A percentile compares a stretch with the other conserved stretches of the same genome.
Evolutionary conservation across 2,888 invertebrate genomes (phyloP).

Genomic region (Invenusta paracnida): DNA sequence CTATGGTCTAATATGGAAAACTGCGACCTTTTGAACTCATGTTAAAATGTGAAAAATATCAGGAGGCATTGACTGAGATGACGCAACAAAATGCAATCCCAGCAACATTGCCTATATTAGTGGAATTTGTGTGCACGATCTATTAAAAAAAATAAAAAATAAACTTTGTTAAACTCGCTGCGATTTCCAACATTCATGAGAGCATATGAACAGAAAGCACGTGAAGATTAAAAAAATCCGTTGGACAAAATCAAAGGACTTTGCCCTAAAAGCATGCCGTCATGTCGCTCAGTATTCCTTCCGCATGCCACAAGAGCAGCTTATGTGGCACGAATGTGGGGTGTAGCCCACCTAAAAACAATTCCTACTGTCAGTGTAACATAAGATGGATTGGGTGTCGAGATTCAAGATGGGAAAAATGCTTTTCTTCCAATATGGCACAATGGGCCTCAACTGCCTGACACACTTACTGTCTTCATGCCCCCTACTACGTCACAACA

Average conservation of each 20-base stretch:
- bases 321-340: neutral
- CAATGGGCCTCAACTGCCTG: conserved; percentile 12
- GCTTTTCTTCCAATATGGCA: conserved; percentile 6
- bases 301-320: conserved; percentile 1
- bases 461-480: neutral
- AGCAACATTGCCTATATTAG: conserved; percentile 18
- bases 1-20: neutral
- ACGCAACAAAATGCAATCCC: conserved; percentile 3
- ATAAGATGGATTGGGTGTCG: conserved; percentile 1
- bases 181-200: conserved; percentile 12
- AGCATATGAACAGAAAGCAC: conserved; percentile 1
- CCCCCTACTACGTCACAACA: conserved; percentile 11
- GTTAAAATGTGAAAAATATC: conserved; percentile 11
- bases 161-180: conserved; percentile 2
- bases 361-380: neutral
- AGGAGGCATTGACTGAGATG: conserved; percentile 10
- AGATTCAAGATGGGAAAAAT: neutral
- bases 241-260: conserved; percentile 17
- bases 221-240: neutral
- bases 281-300: conserved; percentile 10
- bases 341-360: neutral
- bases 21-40: conserved; percentile 27
- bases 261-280: neutral
- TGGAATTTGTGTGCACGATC: neutral
- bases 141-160: neutral